Conservation (phyloP, 2,797 vertebrate species). For the Sarcophilus harrisii region DNA sequence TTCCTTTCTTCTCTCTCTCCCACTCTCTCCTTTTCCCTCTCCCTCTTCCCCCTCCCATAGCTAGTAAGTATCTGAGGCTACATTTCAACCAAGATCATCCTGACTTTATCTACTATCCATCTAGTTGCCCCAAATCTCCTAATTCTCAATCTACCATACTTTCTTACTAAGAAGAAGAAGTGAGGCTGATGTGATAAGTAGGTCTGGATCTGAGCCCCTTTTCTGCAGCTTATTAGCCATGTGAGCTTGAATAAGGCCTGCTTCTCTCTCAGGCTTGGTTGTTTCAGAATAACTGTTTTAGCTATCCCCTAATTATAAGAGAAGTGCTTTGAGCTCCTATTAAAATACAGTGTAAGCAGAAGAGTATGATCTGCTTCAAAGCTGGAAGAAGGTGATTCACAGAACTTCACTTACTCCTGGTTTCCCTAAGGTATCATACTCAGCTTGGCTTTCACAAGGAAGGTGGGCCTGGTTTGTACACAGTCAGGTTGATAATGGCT, state of each 20-base stretch:
- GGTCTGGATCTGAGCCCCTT: background rate
- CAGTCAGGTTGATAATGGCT: background rate
- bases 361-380: background rate
- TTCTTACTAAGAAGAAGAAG: background rate
- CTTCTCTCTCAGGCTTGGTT: background rate
- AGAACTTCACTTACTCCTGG: background rate
- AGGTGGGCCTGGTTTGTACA: background rate
- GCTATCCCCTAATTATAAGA: background rate
- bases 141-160: background rate
- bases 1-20: no score
- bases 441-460: background rate
- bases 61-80: background rate
- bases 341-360: background rate
- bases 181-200: background rate
- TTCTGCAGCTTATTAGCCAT: background rate
- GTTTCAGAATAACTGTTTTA: background rate
- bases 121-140: background rate
- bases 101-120: background rate
- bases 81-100: background rate
- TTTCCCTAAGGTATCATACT: background rate
- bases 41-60: background rate
- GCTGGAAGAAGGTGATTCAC: background rate
- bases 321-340: background rate
- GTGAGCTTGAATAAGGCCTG: background rate
- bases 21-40: no score